phyloP scores from a whole-genome alignment of 1,140 invertebrate genomes.

The Oncopodura yosiiana region DNA sequence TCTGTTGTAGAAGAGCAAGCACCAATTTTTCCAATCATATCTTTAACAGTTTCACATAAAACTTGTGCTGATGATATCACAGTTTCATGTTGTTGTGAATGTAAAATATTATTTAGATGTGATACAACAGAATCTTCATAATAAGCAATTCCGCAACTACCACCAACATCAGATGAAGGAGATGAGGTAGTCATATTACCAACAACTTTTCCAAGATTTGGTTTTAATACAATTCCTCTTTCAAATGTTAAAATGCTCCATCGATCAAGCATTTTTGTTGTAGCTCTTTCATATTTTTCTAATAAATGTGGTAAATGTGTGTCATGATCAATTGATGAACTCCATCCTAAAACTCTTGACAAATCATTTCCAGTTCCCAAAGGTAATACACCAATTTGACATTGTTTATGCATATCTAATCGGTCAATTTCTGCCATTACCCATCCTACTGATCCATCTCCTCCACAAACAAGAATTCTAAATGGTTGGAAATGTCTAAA shows the following conservation, averaged over 20 bases:
- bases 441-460: slow-evolving; percentile 89
- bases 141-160: slow-evolving; percentile 42
- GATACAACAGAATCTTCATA: slow-evolving; percentile 72
- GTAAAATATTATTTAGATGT: slow-evolving; percentile 76
- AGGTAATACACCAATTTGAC: slow-evolving; percentile 82
- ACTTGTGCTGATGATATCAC: slow-evolving; percentile 65
- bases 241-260: slow-evolving; percentile 87
- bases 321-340: slow-evolving; percentile 87
- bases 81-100: slow-evolving; percentile 66
- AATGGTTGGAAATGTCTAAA: slow-evolving; percentile 87
- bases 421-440: slow-evolving; percentile 86
- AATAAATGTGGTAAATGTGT: slow-evolving; percentile 81
- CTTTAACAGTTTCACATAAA: slow-evolving; percentile 69
- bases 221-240: slow-evolving; percentile 29
- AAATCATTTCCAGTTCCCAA: slow-evolving; percentile 93
- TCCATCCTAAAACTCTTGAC: slow-evolving; percentile 90
- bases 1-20: slow-evolving; percentile 46
- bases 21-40: slow-evolving; percentile 54
- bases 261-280: slow-evolving; percentile 89
- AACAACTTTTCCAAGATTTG: slow-evolving; percentile 21
- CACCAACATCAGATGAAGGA: too few relatives aligned
- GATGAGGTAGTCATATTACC: slow-evolving; percentile 8
- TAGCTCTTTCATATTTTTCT: slow-evolving; percentile 85
- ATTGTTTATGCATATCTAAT: slow-evolving; percentile 82
- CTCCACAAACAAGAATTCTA: slow-evolving; percentile 81